Percentiles rank a stretch among this genome's conserved stretches.
Conservation (phyloP, 64 coral and sea anemone genomes). For the Orbicella faveolata region DNA sequence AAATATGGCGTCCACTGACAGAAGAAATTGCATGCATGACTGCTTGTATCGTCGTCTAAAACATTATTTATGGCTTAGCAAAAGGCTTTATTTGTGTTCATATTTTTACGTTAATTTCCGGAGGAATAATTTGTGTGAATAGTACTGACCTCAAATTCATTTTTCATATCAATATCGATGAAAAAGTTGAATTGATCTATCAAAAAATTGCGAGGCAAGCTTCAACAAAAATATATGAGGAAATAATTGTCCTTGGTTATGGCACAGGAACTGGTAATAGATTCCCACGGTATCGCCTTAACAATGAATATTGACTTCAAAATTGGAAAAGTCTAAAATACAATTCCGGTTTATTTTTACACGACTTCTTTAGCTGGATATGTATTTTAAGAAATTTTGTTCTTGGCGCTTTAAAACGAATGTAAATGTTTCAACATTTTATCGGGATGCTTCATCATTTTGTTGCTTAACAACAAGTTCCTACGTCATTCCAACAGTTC, state of each 20-base stretch:
- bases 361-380: background rate
- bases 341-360: background rate
- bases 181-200: background rate
- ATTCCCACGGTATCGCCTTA: slow-evolving; percentile 18
- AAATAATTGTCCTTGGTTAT: background rate
- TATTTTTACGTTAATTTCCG: background rate
- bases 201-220: background rate
- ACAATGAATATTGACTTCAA: slow-evolving; percentile 1
- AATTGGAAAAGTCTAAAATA: background rate
- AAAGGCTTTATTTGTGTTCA: background rate
- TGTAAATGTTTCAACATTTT: too few species aligned
- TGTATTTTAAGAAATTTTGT: too few species aligned
- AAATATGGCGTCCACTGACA: too few species aligned
- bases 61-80: background rate
- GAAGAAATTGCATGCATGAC: too few species aligned
- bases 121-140: background rate
- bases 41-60: too few species aligned
- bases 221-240: background rate
- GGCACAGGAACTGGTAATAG: background rate
- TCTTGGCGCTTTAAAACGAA: too few species aligned
- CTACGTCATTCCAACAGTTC: too few species aligned
- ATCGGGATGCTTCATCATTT: too few species aligned
- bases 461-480: too few species aligned
- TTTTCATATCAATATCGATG: background rate
- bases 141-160: too few species aligned